Evolutionary conservation across 2,888 invertebrate genomes (phyloP).

Genomic region (Oxystoma pomonae): DNA sequence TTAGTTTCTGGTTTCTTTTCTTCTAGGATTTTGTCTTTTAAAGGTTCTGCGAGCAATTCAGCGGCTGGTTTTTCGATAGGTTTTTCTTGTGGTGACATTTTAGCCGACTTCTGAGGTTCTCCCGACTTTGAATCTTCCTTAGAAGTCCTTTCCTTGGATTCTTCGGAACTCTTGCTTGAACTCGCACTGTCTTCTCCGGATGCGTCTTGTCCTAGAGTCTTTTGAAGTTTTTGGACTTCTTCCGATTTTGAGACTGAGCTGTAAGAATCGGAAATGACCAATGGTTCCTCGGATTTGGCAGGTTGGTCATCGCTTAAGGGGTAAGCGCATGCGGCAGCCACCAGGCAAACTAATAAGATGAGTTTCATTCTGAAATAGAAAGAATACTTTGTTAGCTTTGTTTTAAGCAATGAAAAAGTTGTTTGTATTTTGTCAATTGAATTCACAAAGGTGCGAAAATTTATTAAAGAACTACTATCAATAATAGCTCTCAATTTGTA

Average conservation of each 20-base stretch:
- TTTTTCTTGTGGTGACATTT: neutral
- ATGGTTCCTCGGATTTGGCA: conserved; percentile 37
- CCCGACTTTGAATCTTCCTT: conserved; percentile 18
- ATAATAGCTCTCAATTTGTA: no score
- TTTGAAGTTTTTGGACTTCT: conserved; percentile 27
- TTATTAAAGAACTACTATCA: no score
- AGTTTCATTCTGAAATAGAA: conserved; percentile 56
- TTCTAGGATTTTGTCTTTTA: conserved; percentile 22
- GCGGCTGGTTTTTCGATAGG: neutral
- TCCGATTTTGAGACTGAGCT: conserved; percentile 44
- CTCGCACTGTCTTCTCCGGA: conserved; percentile 12
- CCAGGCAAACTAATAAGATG: conserved; percentile 57
- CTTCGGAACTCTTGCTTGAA: conserved; percentile 26
- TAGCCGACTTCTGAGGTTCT: neutral
- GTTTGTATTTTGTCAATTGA: no score
- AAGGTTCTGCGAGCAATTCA: neutral
- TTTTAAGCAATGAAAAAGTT: no score
- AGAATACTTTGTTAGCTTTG: no score
- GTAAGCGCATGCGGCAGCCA: conserved; percentile 53
- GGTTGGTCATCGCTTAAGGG: conserved; percentile 55
- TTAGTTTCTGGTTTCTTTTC: conserved; percentile 30
- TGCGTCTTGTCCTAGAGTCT: conserved; percentile 19
- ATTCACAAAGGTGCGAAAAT: no score
- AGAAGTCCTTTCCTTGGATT: conserved; percentile 37
- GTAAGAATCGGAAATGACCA: conserved; percentile 45